These are phyloP conservation scores for Enteromius radiatus DNA, from an alignment of 2,797 vertebrate genomes.

Conservation along the genomic window DNA sequence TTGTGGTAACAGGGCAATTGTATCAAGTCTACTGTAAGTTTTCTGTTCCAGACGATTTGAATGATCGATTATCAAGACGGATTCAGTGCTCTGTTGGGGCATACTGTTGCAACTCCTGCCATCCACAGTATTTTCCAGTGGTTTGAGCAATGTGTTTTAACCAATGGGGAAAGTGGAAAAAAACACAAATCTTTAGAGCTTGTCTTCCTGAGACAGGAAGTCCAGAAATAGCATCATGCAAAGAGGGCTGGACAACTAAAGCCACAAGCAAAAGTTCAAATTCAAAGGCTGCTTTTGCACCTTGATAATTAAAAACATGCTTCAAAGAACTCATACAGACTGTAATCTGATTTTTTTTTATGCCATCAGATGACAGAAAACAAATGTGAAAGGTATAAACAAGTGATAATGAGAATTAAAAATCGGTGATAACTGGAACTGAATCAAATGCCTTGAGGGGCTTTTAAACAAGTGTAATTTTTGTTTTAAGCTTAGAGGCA, in stretches of 20 bases:
- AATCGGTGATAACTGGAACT: background rate
- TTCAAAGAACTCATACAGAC: background rate
- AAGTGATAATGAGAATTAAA: background rate
- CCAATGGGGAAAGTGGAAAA: conserved; percentile 37
- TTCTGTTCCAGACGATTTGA: background rate
- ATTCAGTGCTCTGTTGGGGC: conserved; percentile 17
- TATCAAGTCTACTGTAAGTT: background rate
- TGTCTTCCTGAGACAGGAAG: conserved; percentile 63
- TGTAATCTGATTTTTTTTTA: background rate
- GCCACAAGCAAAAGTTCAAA: conserved; percentile 38
- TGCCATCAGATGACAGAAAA: background rate
- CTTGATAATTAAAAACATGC: conserved; percentile 34
- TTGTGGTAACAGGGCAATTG: background rate
- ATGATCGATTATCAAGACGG: background rate
- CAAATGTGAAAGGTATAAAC: background rate
- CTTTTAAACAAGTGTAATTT: background rate
- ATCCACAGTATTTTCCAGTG: conserved; percentile 10
- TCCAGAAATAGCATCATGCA: conserved; percentile 58
- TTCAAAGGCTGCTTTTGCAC: conserved; percentile 21
- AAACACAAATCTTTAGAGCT: conserved; percentile 32
- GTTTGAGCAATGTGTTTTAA: conserved; percentile 20
- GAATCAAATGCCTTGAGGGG: background rate
- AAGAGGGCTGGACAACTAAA: conserved; percentile 38
- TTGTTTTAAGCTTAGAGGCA: background rate
- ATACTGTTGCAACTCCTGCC: background rate